These are phyloP conservation scores for Megalopta genalis DNA, from an alignment of 1,140 invertebrate genomes.

Conservation along the genomic window DNA sequence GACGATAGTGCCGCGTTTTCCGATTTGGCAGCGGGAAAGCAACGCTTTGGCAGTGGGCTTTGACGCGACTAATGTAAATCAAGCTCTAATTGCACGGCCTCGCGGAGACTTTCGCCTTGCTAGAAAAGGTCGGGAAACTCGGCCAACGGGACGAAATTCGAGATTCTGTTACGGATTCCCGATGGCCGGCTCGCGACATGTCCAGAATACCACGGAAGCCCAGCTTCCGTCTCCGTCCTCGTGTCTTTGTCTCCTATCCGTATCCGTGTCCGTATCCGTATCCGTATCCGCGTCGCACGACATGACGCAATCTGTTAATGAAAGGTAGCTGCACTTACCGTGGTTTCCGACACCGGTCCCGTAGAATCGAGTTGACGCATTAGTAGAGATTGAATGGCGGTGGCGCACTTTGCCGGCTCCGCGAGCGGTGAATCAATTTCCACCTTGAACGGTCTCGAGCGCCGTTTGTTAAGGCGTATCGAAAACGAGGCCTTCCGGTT, in stretches of 20 bases:
- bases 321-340: slow-evolving; percentile 7
- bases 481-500: too few species aligned
- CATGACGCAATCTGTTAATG: slow-evolving; percentile 28
- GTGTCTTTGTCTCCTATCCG: too few species aligned
- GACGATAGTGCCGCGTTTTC: not conserved
- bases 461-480: too few species aligned
- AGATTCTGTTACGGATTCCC: not conserved
- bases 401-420: not conserved
- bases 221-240: not conserved
- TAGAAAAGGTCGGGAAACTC: not conserved
- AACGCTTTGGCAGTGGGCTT: slow-evolving; percentile 16
- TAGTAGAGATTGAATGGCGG: slow-evolving; percentile 30
- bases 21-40: slow-evolving; percentile 3
- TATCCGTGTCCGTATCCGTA: not conserved
- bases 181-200: not conserved
- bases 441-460: not conserved
- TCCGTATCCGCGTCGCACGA: not conserved
- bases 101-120: not conserved
- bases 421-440: slow-evolving; percentile 14
- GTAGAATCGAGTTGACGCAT: slow-evolving; percentile 20
- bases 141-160: not conserved
- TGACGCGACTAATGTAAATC: slow-evolving; percentile 13
- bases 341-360: not conserved
- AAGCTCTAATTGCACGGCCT: slow-evolving; percentile 22
- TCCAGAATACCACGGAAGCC: not conserved